These are phyloP conservation scores for Isurus oxyrinchus DNA, from an alignment of 2,113 vertebrate genomes.

Conservation along the genomic window DNA sequence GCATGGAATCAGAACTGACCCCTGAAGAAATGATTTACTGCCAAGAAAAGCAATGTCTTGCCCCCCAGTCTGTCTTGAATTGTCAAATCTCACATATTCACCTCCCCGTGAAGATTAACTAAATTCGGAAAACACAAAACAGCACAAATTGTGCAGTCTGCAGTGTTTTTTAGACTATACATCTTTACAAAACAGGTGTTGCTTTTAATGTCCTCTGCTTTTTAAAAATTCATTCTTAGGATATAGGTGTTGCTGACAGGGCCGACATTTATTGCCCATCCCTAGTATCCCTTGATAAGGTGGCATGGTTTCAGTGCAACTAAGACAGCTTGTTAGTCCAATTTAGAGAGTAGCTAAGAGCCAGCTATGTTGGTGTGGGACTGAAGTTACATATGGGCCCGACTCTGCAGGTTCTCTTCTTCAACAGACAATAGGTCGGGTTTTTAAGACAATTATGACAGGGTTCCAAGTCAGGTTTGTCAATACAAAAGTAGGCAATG, in stretches of 20 bases:
- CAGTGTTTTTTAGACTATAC: not conserved
- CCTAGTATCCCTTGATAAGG: not conserved
- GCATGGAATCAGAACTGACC: not conserved
- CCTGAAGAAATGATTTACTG: constrained; percentile 13
- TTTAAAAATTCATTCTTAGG: not conserved
- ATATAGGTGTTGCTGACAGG: not conserved
- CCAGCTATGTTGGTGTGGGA: not conserved
- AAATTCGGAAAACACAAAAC: not conserved
- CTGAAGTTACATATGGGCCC: not conserved
- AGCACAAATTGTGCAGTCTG: not conserved
- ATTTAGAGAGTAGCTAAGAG: not conserved
- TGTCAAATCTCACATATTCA: not conserved
- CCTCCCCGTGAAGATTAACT: not conserved
- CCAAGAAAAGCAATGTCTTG: not conserved
- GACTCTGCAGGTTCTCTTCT: not conserved
- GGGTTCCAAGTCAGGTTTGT: not conserved
- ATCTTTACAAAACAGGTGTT: not conserved
- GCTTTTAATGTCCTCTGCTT: not conserved
- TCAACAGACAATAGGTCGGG: not conserved
- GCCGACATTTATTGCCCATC: not conserved
- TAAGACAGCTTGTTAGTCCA: not conserved
- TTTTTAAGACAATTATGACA: not conserved
- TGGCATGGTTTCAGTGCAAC: not conserved
- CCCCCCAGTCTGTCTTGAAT: not conserved
- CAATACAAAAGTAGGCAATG: not conserved